A percentile compares a stretch with the other conserved stretches of the same genome.
Evolutionary conservation across 2,797 vertebrate genomes (phyloP).

Genomic region (Pteropus rufus): DNA sequence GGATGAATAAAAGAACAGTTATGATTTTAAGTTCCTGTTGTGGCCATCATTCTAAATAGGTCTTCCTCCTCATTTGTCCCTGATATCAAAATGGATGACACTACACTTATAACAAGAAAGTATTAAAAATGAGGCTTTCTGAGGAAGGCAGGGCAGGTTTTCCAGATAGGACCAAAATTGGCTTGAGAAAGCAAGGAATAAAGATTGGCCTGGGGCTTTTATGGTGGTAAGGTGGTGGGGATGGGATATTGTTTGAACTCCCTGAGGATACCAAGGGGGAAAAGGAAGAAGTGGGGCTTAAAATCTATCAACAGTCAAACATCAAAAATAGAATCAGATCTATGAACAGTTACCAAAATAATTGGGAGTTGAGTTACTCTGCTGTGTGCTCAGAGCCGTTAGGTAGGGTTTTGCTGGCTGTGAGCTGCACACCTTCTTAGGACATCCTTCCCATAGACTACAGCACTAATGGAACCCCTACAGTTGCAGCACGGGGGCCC

Average conservation of each 20-base stretch:
- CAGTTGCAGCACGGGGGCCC: no score
- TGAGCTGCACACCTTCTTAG: not conserved
- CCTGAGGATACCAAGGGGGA: not conserved
- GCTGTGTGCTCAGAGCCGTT: not conserved
- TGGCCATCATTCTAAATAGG: not conserved
- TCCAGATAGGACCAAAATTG: not conserved
- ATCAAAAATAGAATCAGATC: not conserved
- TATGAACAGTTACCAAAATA: not conserved
- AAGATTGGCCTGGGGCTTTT: not conserved
- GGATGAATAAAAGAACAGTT: not conserved
- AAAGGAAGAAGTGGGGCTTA: not conserved
- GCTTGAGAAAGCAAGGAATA: not conserved
- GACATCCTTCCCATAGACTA: not conserved
- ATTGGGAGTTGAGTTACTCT: not conserved
- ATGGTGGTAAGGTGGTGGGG: not conserved
- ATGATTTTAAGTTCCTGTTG: not conserved
- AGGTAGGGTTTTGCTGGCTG: not conserved
- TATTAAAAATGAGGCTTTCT: not conserved
- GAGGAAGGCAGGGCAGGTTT: not conserved
- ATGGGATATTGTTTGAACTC: not conserved
- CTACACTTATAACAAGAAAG: not conserved
- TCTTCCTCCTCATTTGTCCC: not conserved
- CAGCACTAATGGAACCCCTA: accelerated
- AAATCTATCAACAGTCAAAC: not conserved
- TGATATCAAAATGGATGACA: not conserved